Percentiles rank a stretch among this genome's conserved stretches.
These are phyloP conservation scores for Muscicapa comitata DNA, from an alignment of 2,797 vertebrate genomes.

Conservation along the genomic window DNA sequence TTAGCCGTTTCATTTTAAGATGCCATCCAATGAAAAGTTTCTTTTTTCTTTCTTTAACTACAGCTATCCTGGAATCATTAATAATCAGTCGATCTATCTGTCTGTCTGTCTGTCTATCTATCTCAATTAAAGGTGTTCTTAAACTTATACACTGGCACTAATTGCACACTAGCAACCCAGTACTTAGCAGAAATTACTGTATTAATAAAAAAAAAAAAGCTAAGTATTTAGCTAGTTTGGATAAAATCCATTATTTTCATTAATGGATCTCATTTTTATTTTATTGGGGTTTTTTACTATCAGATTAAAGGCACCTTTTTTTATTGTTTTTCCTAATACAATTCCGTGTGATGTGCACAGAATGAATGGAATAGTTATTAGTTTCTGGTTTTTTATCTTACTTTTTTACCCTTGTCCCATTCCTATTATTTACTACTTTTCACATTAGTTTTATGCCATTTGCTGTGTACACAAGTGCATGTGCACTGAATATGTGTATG, in stretches of 20 bases:
- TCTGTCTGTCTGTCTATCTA: not conserved
- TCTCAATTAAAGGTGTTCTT: not conserved
- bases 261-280: constrained; percentile 50
- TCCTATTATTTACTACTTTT: constrained; percentile 60
- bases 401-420: constrained; percentile 59
- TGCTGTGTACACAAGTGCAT: not conserved
- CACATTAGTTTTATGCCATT: not conserved
- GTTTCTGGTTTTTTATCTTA: constrained; percentile 65
- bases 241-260: constrained; percentile 75
- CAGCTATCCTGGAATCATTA: not conserved
- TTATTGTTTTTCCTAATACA: constrained; percentile 71
- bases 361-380: constrained; percentile 72
- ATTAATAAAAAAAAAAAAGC: not conserved
- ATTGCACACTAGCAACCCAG: constrained; percentile 24
- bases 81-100: not conserved
- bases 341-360: constrained; percentile 60
- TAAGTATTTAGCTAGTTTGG: constrained; percentile 62
- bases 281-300: constrained; percentile 69
- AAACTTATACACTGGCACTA: constrained; percentile 14
- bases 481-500: not conserved
- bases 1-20: not conserved
- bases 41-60: not conserved
- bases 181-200: constrained; percentile 45
- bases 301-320: constrained; percentile 72
- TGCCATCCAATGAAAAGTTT: not conserved